Evolutionary conservation across 2,113 vertebrate species (phyloP).

Genomic region (Benitochromis conjunctus): DNA sequence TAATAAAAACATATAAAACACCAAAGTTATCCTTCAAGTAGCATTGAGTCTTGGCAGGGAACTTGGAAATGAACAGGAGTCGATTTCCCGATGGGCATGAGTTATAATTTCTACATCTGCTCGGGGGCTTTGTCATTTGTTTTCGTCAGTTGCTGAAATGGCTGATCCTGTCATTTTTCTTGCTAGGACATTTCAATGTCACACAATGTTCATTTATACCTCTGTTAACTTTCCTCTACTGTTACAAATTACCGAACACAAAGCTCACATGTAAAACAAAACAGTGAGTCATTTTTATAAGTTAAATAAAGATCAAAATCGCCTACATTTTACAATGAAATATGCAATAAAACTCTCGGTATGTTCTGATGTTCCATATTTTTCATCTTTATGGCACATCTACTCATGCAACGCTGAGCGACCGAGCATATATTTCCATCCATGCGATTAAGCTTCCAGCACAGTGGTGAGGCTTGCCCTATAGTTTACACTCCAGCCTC

Average conservation of each 20-base stretch:
- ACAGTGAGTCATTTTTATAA: not conserved
- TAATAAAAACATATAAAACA: not conserved
- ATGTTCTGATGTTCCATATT: not conserved
- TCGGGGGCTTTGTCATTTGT: not conserved
- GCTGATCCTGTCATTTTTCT: not conserved
- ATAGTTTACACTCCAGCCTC: slow-evolving; percentile 54
- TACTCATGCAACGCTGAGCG: not conserved
- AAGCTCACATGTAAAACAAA: not conserved
- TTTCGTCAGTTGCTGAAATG: not conserved
- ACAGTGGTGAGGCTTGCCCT: slow-evolving; percentile 22
- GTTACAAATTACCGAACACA: not conserved
- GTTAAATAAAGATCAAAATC: not conserved
- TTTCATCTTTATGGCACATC: not conserved
- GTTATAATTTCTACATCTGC: not conserved
- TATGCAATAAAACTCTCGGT: not conserved
- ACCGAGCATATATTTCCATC: slow-evolving; percentile 31
- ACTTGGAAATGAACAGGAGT: not conserved
- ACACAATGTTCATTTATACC: not conserved
- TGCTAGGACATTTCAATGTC: not conserved
- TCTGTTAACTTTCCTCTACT: not conserved
- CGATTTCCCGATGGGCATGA: not conserved
- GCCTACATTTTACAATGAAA: not conserved
- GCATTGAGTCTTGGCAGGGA: not conserved
- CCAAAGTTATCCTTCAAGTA: not conserved
- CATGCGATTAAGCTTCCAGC: slow-evolving; percentile 18